Evolutionary conservation across 2,113 vertebrate species (phyloP), one percentile per base, ranked within the genome.

Genomic region (Carassius gibelio): DNA sequence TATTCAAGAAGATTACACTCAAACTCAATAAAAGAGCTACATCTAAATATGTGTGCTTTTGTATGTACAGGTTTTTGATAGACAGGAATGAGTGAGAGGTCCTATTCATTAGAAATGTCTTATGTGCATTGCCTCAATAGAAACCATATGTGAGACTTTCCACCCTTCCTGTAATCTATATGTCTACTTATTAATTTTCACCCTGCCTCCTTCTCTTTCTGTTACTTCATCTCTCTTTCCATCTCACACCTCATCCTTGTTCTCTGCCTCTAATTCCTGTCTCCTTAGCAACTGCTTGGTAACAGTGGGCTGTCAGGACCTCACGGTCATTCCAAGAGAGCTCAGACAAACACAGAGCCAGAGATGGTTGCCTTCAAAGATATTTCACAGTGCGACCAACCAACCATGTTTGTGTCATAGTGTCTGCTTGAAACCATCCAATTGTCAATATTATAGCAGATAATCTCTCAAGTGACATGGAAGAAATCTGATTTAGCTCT

Each of bases 211-310:
- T 38, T 72, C 19, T 55, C 36, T 86, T 59, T 64, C 45, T 79
- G 45, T 82, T 38, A 66, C 36, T 84, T 64, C 38, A 75, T 85
- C 74, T 75, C 82, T 75, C 75, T 82, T 68, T 84, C 48, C 21
- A 85, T 83, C 66, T 75, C 62, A 42, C 68, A 82, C 83, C 64
- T 45, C 75, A 45, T 55, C 26, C 42, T 14, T 21, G 81, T 66
- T 52, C 75, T 86, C 75, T 34, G 48, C 34, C 86, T 81, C 36
- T n/a, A 77, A 78, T 88, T 72, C 45, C 48, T 77, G 85, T 90
- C 86, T 85, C 87, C 85, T 1, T 86, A 86, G 85, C 88, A 87
- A 89, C 88, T 72, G 83, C 55, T 57, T 81, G 30, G 42, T 82
- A 84, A 88, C 80, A 48, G 82, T 55, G 71, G 17, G 36, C n/a